These are phyloP conservation scores for Chelon auratus DNA, from an alignment of 2,797 vertebrate genomes.

Conservation along the genomic window DNA sequence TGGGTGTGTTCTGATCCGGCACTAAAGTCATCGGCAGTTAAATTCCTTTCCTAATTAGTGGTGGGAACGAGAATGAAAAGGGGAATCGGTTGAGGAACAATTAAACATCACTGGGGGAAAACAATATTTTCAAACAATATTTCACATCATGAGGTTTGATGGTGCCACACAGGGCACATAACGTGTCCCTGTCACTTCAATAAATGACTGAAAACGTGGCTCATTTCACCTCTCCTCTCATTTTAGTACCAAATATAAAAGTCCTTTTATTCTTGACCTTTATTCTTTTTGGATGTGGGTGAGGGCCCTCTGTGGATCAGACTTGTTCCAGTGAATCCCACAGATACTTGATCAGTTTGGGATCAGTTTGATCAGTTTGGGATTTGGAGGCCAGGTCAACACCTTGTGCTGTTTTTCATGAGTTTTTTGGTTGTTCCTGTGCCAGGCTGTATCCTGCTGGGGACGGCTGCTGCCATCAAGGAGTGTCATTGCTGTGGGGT, in stretches of 20 bases:
- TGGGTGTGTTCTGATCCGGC: slow-evolving; percentile 79
- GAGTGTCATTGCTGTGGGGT: no score
- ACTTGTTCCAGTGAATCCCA: no score
- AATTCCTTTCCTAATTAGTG: slow-evolving; percentile 79
- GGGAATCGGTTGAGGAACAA: slow-evolving; percentile 71
- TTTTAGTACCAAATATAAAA: neutral
- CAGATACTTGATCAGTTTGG: no score
- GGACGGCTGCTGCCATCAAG: no score
- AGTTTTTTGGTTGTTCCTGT: no score
- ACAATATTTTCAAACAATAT: slow-evolving; percentile 67
- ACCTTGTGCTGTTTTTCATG: no score
- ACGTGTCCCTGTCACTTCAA: slow-evolving; percentile 12
- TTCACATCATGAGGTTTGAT: slow-evolving; percentile 39
- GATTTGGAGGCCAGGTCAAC: no score
- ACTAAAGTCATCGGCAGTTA: slow-evolving; percentile 72
- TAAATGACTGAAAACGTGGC: slow-evolving; percentile 3
- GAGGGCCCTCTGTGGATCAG: no score
- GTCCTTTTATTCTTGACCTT: no score
- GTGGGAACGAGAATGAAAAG: slow-evolving; percentile 70
- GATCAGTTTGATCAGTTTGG: no score
- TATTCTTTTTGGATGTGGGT: no score
- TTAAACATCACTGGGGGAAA: slow-evolving; percentile 66
- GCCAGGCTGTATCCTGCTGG: no score
- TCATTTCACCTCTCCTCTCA: neutral
- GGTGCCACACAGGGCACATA: slow-evolving; percentile 17